phyloP scores from a whole-genome alignment of 2,888 invertebrate genomes.

The Coleophora flavipennella region DNA sequence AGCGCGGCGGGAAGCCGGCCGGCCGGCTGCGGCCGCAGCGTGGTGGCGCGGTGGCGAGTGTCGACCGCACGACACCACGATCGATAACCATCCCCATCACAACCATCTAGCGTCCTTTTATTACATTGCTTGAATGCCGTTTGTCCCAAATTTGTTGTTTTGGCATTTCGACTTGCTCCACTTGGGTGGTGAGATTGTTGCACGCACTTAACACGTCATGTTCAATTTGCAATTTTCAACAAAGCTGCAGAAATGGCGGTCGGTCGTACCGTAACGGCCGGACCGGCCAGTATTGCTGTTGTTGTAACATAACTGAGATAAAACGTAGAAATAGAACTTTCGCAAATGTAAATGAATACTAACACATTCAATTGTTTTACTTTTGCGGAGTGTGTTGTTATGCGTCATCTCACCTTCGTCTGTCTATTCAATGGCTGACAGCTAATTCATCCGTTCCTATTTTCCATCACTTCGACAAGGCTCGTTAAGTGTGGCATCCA shows the following conservation, averaged over 20 bases:
- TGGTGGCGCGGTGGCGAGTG: conserved; percentile 30
- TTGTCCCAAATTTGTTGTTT: conserved; percentile 1
- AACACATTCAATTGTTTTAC: conserved; percentile 50
- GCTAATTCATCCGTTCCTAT: conserved; percentile 64
- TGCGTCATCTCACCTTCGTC: conserved; percentile 27
- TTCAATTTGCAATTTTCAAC: no score
- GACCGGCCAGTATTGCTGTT: no score
- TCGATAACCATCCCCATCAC: conserved; percentile 34
- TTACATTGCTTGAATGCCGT: conserved; percentile 4
- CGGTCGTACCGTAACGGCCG: no score
- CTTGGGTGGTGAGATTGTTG: no score
- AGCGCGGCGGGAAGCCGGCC: not conserved
- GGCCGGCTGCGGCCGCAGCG: conserved; percentile 11
- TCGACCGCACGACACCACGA: conserved; percentile 39
- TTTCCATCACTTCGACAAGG: conserved; percentile 68
- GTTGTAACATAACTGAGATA: no score
- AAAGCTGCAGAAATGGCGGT: no score
- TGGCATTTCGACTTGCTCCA: not conserved
- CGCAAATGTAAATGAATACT: conserved; percentile 15
- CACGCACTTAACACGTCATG: no score
- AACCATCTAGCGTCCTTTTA: conserved; percentile 20
- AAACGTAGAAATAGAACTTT: not conserved
- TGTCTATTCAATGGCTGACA: conserved; percentile 28
- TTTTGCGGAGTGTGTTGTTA: conserved; percentile 32
- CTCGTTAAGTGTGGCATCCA: conserved; percentile 68